Base-by-base conservation (phyloP, 2,888 invertebrate species). In the Heliconius aoede region DNA sequence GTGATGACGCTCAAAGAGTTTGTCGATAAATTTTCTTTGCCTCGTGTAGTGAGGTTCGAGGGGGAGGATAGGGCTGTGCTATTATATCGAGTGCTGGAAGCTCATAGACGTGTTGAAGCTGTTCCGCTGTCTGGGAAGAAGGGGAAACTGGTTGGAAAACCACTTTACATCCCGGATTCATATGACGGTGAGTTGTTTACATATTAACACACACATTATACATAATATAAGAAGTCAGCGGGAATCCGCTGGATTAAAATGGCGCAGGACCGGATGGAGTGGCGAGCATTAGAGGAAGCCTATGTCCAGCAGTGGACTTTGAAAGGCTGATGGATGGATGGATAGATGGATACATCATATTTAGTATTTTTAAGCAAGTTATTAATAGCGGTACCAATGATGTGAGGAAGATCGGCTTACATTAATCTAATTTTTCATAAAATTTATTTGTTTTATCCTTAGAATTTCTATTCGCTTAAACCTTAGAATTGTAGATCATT, bases 111-210 rank as follows among this genome's bases (percentile, higher is more conserved):
- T 83, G 95, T 96, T 80, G 95, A 96, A 86, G 96, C 96, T 15
- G 95, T 95, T 74, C 95, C 95, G 73, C 84, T 95, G 80, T 87
- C 93, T 15, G 95, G 95, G 76, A 95, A 95, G 88, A 95, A 95
- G 81, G 95, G 95, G 72, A 95, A 95, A 85, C 85, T 94, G 81
- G 95, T 95, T 24, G 95, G 95, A 26, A 95, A 95, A 81, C 93
- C 95, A 76, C 88, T 96, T 80, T 95, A 95, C 84, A 96, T 96
- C 86, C 96, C 96, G 80, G 96, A 96, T 87, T 95, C 95, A 81
- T 96, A 96, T 89, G 95, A 95, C 89, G 96, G 96, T 96, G 82
- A 95, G 95, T 93, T 36, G 8, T 30, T 30, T 11, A 7, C n/a
- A 24, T 58, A 24, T 58, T 51, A 15, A 51, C 4, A 51, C 15